Evolutionary conservation across 2,888 invertebrate species (phyloP).

Genomic region (Psylliodes chrysocephalus): DNA sequence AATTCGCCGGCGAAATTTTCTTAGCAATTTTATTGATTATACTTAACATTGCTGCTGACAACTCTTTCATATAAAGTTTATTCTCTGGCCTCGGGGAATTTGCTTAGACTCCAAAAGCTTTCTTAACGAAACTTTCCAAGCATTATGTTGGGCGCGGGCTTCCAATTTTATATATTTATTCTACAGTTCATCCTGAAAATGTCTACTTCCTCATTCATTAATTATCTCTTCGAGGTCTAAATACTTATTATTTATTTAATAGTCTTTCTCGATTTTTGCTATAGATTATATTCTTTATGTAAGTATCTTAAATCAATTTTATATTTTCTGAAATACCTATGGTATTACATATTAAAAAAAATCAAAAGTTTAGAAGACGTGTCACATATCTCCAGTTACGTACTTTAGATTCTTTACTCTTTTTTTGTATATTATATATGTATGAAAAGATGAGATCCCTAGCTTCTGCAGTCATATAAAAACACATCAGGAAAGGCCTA

Average conservation of each 20-base stretch:
- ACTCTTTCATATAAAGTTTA: slow-evolving; percentile 62
- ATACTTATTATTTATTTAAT: slow-evolving; percentile 12
- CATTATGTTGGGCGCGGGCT: slow-evolving; percentile 59
- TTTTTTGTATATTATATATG: too few relatives aligned
- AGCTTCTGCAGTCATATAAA: too few relatives aligned
- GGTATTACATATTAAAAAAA: too few relatives aligned
- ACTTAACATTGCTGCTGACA: slow-evolving; percentile 60
- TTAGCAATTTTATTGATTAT: slow-evolving; percentile 58
- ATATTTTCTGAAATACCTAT: too few relatives aligned
- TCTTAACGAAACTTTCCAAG: slow-evolving; percentile 59
- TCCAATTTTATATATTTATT: slow-evolving; percentile 60
- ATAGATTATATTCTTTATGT: too few relatives aligned
- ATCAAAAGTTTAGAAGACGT: too few relatives aligned
- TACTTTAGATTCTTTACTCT: too few relatives aligned
- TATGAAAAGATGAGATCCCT: too few relatives aligned
- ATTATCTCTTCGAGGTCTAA: slow-evolving; percentile 9
- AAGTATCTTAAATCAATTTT: too few relatives aligned
- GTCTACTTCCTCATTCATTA: slow-evolving; percentile 16
- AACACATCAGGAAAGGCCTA: too few relatives aligned
- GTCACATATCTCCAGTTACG: too few relatives aligned
- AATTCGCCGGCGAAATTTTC: slow-evolving; percentile 47
- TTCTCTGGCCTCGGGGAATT: slow-evolving; percentile 59
- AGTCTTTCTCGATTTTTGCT: background rate
- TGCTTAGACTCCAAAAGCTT: slow-evolving; percentile 59
- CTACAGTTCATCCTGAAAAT: slow-evolving; percentile 53